These are phyloP conservation scores for Muscicapa comitata DNA, from an alignment of 2,797 vertebrate species.

Conservation along the genomic window DNA sequence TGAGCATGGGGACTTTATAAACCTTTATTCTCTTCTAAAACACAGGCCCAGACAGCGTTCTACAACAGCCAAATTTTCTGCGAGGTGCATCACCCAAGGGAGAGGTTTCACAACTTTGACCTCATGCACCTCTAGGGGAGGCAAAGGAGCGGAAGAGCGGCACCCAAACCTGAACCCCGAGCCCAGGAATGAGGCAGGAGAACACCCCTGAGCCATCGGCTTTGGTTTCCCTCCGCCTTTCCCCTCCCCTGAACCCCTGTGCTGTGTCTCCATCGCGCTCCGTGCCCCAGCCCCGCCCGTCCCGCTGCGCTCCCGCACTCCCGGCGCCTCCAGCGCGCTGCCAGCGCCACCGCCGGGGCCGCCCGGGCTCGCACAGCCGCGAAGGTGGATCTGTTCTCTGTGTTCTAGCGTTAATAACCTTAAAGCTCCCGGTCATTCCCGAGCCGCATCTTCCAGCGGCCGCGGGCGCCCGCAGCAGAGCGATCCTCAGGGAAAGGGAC, in stretches of 20 bases:
- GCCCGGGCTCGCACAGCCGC: fast-evolving
- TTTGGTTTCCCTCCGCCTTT: background rate
- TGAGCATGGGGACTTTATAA: background rate
- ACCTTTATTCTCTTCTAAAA: background rate
- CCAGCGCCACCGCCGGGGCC: background rate
- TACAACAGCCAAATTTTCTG: background rate
- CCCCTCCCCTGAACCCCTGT: fast-evolving
- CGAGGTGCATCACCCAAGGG: fast-evolving
- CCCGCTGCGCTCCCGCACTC: background rate
- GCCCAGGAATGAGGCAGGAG: fast-evolving
- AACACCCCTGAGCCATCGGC: fast-evolving
- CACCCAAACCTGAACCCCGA: fast-evolving
- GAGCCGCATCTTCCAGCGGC: fast-evolving
- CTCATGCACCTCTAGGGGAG: fast-evolving
- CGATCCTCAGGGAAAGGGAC: fast-evolving
- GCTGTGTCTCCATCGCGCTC: background rate
- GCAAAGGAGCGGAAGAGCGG: fast-evolving
- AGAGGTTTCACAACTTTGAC: background rate
- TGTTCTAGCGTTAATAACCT: fast-evolving
- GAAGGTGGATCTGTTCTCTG: fast-evolving
- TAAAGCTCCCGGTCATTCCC: fast-evolving
- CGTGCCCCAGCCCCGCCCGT: fast-evolving
- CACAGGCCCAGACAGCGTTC: background rate
- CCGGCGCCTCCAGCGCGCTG: background rate
- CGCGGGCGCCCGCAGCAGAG: fast-evolving